phyloP scores from a whole-genome alignment of 64 coral and sea anemone species.

The Montipora cactus region DNA sequence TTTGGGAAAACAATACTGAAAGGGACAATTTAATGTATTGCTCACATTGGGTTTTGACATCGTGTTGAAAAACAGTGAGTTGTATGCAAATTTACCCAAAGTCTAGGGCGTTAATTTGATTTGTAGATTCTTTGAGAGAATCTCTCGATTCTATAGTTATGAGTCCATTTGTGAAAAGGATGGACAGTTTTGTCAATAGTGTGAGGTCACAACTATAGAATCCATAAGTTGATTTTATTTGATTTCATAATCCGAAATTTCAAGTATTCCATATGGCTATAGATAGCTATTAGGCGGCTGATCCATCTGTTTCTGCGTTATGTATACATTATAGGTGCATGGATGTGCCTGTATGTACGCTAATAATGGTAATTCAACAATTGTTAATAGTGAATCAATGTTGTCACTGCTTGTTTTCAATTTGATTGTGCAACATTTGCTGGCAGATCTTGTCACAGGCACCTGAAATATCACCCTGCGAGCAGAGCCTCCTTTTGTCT shows the following conservation, averaged over 20 bases:
- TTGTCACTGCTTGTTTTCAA: neutral
- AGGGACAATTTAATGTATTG: neutral
- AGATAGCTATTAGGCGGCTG: slow-evolving; percentile 1
- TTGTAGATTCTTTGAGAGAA: neutral
- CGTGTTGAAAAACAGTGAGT: neutral
- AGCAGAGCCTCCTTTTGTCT: too few relatives aligned
- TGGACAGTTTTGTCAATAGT: neutral
- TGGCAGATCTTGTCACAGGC: neutral
- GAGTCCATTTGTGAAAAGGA: neutral
- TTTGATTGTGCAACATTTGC: neutral
- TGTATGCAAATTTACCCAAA: slow-evolving; percentile 1
- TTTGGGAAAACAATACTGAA: neutral
- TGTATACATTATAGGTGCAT: neutral
- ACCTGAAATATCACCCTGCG: neutral
- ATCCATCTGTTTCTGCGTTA: slow-evolving; percentile 1
- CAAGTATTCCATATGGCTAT: neutral
- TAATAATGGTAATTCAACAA: slow-evolving; percentile 2
- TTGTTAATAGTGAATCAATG: slow-evolving; percentile 2
- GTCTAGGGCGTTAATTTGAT: neutral
- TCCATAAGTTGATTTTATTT: neutral
- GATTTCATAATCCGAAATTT: neutral
- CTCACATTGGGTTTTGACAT: neutral
- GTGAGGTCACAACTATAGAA: neutral
- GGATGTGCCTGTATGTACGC: neutral
- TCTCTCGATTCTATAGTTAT: slow-evolving; percentile 1